phyloP scores from a whole-genome alignment of 2,113 vertebrate genomes.

The Bujurquina vittata region DNA sequence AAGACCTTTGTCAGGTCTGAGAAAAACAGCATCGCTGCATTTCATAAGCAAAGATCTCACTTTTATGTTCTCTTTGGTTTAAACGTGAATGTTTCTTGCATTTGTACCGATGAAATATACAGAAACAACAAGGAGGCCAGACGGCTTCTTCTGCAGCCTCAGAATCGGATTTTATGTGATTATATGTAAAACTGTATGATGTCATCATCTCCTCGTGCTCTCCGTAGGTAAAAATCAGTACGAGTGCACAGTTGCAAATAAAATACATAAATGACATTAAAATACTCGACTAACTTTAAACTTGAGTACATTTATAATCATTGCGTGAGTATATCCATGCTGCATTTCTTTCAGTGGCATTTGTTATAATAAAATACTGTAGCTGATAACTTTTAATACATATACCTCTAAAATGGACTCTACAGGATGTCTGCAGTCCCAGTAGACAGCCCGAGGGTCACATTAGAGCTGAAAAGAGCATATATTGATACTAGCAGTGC shows the following conservation, averaged over 20 bases:
- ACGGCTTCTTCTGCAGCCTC: neutral
- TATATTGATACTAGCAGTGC: neutral
- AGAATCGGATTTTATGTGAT: neutral
- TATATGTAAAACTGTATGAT: neutral
- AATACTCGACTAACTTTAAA: neutral
- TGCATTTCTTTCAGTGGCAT: neutral
- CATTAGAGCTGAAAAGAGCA: conserved; percentile 3
- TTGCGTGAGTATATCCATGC: neutral
- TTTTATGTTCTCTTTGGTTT: too few species aligned
- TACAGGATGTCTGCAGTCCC: neutral
- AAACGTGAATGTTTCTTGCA: too few species aligned
- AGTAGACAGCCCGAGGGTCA: neutral
- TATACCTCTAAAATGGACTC: neutral
- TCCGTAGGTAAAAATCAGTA: neutral
- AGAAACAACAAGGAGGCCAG: neutral
- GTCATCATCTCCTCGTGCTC: neutral
- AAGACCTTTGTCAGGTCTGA: neutral
- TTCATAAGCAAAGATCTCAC: neutral
- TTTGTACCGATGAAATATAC: too few species aligned
- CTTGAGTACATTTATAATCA: neutral
- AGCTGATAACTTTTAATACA: neutral
- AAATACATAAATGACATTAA: neutral
- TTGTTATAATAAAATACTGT: neutral
- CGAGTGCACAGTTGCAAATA: neutral
- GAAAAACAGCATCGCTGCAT: neutral